Evolutionary conservation across 2,113 vertebrate genomes (phyloP).

Genomic region (Irena cyanogastra): DNA sequence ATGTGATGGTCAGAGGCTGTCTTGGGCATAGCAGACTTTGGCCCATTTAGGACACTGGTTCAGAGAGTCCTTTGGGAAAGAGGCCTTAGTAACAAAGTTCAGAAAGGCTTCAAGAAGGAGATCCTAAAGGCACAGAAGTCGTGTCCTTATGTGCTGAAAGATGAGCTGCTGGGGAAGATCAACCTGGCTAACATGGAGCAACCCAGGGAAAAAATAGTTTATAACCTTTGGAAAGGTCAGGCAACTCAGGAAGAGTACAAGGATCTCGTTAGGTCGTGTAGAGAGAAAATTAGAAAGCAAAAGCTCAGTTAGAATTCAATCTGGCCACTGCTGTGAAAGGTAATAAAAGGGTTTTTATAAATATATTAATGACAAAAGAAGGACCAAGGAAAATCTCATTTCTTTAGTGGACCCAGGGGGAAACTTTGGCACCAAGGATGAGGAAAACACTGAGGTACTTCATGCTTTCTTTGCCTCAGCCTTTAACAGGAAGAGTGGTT

Average conservation of each 20-base stretch:
- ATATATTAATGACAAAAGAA: background rate
- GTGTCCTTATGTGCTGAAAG: background rate
- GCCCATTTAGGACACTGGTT: background rate
- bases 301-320: background rate
- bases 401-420: background rate
- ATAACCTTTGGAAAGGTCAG: background rate
- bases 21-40: background rate
- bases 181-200: rapidly evolving
- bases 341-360: background rate
- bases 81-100: background rate
- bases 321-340: background rate
- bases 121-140: background rate
- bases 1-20: background rate
- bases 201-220: background rate
- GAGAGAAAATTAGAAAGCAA: background rate
- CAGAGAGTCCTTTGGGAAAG: background rate
- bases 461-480: background rate
- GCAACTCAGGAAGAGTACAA: background rate
- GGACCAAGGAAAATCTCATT: background rate
- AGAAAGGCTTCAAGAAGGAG: background rate
- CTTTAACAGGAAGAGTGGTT: background rate
- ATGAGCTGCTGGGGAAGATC: background rate
- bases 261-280: background rate
- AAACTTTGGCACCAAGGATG: background rate
- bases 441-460: background rate